These are phyloP conservation scores for Drosophila lacertosa DNA, from an alignment of 1,140 invertebrate species.

Conservation along the genomic window DNA sequence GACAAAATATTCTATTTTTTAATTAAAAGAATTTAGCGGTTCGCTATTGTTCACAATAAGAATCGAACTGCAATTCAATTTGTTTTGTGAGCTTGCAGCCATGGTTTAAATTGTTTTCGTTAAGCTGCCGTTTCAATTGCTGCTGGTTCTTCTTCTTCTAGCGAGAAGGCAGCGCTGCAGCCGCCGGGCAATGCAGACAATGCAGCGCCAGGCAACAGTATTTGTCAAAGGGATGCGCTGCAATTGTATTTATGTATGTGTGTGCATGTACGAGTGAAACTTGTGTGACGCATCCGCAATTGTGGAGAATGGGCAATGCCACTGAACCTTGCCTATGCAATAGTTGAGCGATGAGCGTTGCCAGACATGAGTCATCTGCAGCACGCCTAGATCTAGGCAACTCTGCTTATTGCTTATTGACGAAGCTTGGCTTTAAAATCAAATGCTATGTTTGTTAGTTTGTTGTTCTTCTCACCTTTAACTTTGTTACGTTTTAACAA, in stretches of 20 bases:
- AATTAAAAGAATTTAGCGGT: too few relatives aligned
- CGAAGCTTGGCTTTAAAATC: background rate
- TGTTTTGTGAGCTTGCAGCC: too few relatives aligned
- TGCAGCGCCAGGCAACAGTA: conserved; percentile 31
- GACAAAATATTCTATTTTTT: too few relatives aligned
- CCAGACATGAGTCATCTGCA: conserved; percentile 56
- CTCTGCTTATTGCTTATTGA: conserved; percentile 3
- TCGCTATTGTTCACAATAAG: too few relatives aligned
- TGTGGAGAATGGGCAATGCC: conserved; percentile 45
- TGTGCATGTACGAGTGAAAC: conserved; percentile 2
- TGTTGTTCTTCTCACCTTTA: conserved; percentile 51
- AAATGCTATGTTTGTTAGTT: background rate
- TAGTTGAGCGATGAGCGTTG: conserved; percentile 9
- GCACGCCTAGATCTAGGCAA: conserved; percentile 1
- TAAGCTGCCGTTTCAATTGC: background rate
- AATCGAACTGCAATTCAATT: too few relatives aligned
- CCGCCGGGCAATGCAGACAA: conserved; percentile 11
- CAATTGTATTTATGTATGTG: conserved; percentile 10
- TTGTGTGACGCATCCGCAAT: conserved; percentile 56
- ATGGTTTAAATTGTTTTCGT: conserved; percentile 10
- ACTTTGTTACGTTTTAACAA: conserved; percentile 58
- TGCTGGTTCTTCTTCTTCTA: background rate
- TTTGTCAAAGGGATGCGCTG: conserved; percentile 45
- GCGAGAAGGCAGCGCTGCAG: conserved; percentile 10
- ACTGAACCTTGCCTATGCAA: conserved; percentile 60